These are phyloP conservation scores for Amphipyra berbera DNA, from an alignment of 2,888 invertebrate genomes.

Conservation along the genomic window DNA sequence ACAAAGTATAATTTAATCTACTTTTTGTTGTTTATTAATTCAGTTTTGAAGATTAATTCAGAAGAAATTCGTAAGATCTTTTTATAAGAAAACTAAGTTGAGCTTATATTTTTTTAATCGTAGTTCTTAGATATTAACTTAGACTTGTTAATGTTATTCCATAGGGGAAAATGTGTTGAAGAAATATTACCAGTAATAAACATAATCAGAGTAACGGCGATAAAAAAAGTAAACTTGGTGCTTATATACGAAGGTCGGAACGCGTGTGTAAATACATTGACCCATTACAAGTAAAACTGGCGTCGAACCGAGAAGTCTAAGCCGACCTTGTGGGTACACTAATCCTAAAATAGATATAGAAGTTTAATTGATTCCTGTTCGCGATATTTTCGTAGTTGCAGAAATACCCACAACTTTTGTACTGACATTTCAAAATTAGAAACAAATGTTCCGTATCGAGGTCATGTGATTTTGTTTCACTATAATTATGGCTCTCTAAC, in stretches of 20 bases:
- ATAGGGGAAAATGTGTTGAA: slow-evolving; percentile 7
- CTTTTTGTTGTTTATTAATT: no score
- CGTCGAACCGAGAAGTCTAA: slow-evolving; percentile 14
- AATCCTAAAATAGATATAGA: slow-evolving; percentile 30
- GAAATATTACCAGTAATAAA: slow-evolving; percentile 23
- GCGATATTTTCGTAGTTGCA: neutral
- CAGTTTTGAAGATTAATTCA: no score
- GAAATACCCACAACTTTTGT: neutral
- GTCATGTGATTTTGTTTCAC: no score
- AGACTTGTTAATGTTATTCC: neutral
- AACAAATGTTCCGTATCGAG: neutral
- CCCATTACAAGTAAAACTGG: slow-evolving; percentile 11
- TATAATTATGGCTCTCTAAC: no score
- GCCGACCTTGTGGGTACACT: slow-evolving; percentile 15
- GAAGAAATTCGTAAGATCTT: no score
- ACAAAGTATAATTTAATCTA: no score
- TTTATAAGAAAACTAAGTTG: neutral
- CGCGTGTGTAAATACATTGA: slow-evolving; percentile 30
- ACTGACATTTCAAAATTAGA: neutral
- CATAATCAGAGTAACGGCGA: slow-evolving; percentile 20
- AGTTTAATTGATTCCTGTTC: slow-evolving; percentile 7
- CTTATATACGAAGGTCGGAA: neutral
- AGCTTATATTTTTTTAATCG: neutral
- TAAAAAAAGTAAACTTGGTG: slow-evolving; percentile 13
- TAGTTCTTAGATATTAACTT: neutral